Evolutionary conservation across 2,888 invertebrate species (phyloP), one percentile per base, ranked within the genome.

Genomic region (Fabriciana adippe): DNA sequence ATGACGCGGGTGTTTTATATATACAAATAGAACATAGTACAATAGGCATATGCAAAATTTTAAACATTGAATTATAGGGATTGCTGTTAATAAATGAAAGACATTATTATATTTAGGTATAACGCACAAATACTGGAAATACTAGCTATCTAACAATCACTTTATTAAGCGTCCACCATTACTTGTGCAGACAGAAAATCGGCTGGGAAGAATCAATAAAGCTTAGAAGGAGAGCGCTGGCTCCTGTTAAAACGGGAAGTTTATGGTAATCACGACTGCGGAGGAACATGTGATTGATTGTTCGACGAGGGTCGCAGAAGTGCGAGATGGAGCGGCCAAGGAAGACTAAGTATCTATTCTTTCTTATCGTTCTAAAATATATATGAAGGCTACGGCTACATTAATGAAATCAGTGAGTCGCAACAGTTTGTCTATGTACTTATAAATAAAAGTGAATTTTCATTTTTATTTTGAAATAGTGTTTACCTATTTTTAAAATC

Each of bases 231-330:
- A 86, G 86, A 87, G 85, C 84, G 83, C 81, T 82, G 89, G 88
- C 88, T 87, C 81, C 84, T 84, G 85, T 82, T 88, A 86, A 89
- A 92, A 89, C 88, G 90, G 87, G 84, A 87, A 90, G 88, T 91
- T 92, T 92, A 92, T 92, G 92, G 89, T 92, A 92, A 92, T 92
- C 90, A 89, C 86, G 83, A 79, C 76, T 82, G 82, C 79, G 82
- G 83, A 87, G 85, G 85, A 85, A 81, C 81, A 76, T 81, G 89
- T 92, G 92, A 92, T 92, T 92, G 92, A 92, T 92, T 91, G 88
- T 69, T 69, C 59, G 59, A 69, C 68, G 67, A 56, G 69, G 67
- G 68, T 51, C 67, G 55, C 21, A 56, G 62, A 47, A 48, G 67
- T 60, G 70, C 54, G 66, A 59, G 57, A 47, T 18, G 65, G 35